Percentiles rank a stretch among this genome's conserved stretches.
phyloP scores from a whole-genome alignment of 2,888 invertebrate genomes.

The Drosophila fungiperda region DNA sequence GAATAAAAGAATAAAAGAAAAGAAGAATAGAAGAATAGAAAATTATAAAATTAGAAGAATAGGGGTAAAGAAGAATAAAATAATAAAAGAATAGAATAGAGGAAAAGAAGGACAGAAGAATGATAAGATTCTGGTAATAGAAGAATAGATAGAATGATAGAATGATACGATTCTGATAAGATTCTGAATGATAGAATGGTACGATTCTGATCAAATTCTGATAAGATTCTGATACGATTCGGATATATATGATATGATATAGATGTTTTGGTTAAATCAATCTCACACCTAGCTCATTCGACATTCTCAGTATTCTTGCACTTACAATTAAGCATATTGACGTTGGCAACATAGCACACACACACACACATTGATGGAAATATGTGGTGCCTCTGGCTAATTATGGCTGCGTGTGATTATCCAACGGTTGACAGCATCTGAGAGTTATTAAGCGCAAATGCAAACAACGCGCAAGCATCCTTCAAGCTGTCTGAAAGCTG shows the following conservation, averaged over 20 bases:
- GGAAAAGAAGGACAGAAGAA: too few species aligned
- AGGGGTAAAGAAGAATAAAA: too few species aligned
- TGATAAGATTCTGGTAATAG: too few species aligned
- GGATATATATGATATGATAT: too few species aligned
- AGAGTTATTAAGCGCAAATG: constrained; percentile 69
- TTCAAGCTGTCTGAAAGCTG: constrained; percentile 56
- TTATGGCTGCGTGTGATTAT: constrained; percentile 8
- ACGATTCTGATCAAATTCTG: neutral
- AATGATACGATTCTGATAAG: too few species aligned
- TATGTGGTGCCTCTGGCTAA: constrained; percentile 14
- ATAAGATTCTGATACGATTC: neutral
- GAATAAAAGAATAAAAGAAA: too few species aligned
- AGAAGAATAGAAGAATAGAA: too few species aligned
- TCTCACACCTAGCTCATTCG: constrained; percentile 21
- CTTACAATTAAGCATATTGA: constrained; percentile 39
- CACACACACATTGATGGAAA: constrained; percentile 6
- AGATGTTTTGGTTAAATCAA: constrained; percentile 24
- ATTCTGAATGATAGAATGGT: too few species aligned
- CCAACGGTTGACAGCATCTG: constrained; percentile 38
- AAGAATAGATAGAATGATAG: too few species aligned
- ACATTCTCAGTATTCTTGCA: constrained; percentile 16
- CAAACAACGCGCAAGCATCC: constrained; percentile 58
- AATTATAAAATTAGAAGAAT: too few species aligned
- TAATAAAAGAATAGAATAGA: too few species aligned
- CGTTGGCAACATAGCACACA: neutral